A percentile compares a stretch with the other conserved stretches of the same genome.
These are phyloP conservation scores for Biston betularia DNA, from an alignment of 2,888 invertebrate genomes.

Conservation along the genomic window DNA sequence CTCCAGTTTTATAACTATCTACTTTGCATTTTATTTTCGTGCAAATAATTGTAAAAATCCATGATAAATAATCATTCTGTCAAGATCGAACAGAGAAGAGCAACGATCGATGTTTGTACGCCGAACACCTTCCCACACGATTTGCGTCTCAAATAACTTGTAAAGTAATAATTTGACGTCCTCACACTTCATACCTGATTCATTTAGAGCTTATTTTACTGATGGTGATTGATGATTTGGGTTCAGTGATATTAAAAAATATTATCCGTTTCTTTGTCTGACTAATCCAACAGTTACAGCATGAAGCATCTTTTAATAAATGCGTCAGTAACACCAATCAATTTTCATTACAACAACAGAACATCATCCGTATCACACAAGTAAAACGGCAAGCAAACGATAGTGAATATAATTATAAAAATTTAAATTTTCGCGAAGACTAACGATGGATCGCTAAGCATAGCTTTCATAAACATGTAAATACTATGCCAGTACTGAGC, in stretches of 20 bases:
- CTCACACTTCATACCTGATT: neutral
- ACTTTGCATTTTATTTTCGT: no score
- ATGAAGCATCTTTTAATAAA: no score
- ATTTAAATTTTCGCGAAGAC: no score
- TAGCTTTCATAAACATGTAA: no score
- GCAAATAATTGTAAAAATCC: neutral
- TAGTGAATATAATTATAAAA: no score
- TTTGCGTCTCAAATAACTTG: constrained; percentile 49
- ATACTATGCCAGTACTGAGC: no score
- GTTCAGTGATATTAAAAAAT: neutral
- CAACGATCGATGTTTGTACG: constrained; percentile 15
- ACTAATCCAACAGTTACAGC: neutral
- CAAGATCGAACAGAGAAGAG: constrained; percentile 39
- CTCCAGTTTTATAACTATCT: no score
- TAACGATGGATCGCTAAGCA: no score
- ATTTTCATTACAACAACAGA: no score
- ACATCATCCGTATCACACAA: no score
- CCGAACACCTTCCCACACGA: constrained; percentile 58
- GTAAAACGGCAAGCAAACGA: no score
- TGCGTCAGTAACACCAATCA: no score
- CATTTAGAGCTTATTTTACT: constrained; percentile 6
- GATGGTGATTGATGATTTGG: neutral
- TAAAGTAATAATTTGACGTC: constrained; percentile 7
- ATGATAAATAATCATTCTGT: neutral
- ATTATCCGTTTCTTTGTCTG: neutral